Base-by-base conservation (phyloP, 35 echinoderm and acorn worm species). In the Hemicentrotus pulcherrimus region DNA sequence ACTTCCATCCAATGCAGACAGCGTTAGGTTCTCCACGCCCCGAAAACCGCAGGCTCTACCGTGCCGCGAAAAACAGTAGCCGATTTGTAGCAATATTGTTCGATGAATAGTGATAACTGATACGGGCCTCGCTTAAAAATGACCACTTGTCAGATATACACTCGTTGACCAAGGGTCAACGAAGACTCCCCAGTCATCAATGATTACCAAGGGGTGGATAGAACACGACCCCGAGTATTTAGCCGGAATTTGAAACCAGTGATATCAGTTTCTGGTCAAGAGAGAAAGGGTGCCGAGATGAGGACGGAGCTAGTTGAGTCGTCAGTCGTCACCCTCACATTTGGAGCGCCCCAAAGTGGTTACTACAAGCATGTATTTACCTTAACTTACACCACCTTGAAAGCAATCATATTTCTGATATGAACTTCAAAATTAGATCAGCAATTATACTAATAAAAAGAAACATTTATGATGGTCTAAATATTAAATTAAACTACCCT, bases 61-160 rank as follows among this genome's bases (percentile, higher is more conserved):
- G 65, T 78, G 65, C 24, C 65, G 65, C 65, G 65, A 78, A 78
- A 78, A 78, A 78, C 65, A 28, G 65, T 78, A 78, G 19, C 65
- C 65, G 65, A 78, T 78, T 78, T 78, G 65, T 78, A 78, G 65
- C 65, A 78, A 78, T 78, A 78, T 78, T n/a, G 28, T 6, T 78
- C 65, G 65, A 78, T 78, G 65, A 78, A 78, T 78, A 28, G 65
- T 78, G 65, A 78, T 78, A 78, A 78, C 65, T 78, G 65, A 78
- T 78, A 78, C 3, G 65, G 65, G 65, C 65, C 19, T 22, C 65
- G 19, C 65, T 28, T 7, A 78, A 78, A 78, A 78, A 22, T 78
- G 65, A 78, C 65, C 65, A 78, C 65, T 78, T 78, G 65, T 28
- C 15, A 78, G 22, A 78, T 78, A 78, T 28, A 78, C 50, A 78